Conservation (phyloP, 1,140 invertebrate genomes). For the Brachionus koreanus region DNA sequence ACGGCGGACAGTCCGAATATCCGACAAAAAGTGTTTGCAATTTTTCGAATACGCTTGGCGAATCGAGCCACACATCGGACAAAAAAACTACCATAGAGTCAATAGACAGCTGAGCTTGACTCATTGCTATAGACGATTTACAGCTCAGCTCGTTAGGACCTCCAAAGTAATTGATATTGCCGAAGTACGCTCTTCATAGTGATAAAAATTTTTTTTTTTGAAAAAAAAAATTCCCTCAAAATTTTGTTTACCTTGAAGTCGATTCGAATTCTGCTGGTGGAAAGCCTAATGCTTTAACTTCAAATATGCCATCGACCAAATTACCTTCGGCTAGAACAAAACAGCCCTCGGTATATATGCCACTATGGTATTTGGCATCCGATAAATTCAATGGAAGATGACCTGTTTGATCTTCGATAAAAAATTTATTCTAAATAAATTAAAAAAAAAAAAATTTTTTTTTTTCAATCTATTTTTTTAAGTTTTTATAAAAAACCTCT, state of each 20-base stretch:
- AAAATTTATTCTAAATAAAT: conserved; percentile 78
- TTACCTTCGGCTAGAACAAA: conserved; percentile 83
- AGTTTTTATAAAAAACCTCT: conserved; percentile 65
- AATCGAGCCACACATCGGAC: conserved; percentile 88
- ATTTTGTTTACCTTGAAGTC: conserved; percentile 63
- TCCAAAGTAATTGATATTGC: conserved; percentile 80
- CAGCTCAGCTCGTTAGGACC: conserved; percentile 68
- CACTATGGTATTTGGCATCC: conserved; percentile 63
- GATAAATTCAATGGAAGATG: conserved; percentile 74
- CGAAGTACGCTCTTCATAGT: conserved; percentile 69
- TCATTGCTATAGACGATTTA: conserved; percentile 71
- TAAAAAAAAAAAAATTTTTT: conserved; percentile 45
- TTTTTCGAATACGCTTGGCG: conserved; percentile 74
- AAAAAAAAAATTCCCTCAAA: too few species aligned
- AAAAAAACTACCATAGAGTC: conserved; percentile 82
- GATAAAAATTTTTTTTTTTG: conserved; percentile 44
- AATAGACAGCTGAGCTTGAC: conserved; percentile 65
- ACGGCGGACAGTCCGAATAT: conserved; percentile 78
- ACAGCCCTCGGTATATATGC: conserved; percentile 80
- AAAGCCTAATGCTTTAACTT: conserved; percentile 80
- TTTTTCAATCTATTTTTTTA: not conserved
- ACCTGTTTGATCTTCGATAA: conserved; percentile 83
- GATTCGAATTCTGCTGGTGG: conserved; percentile 74
- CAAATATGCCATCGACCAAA: conserved; percentile 76
- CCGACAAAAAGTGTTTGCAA: conserved; percentile 76